These are phyloP conservation scores for Plumapathes pennacea DNA, from an alignment of 92 coral and sea anemone genomes.

Conservation along the genomic window DNA sequence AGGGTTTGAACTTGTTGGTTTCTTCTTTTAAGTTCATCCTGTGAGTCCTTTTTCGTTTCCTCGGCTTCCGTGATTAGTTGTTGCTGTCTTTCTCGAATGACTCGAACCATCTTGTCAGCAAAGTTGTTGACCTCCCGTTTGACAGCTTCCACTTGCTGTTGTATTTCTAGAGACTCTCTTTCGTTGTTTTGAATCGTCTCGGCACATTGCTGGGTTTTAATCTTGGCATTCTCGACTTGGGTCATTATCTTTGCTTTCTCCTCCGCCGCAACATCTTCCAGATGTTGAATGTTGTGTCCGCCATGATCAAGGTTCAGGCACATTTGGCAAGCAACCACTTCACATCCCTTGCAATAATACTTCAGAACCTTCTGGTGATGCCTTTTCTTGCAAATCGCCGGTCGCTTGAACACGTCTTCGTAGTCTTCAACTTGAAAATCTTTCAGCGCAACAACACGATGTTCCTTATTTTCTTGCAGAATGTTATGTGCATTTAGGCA, in stretches of 20 bases:
- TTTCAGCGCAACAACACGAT: slow-evolving; percentile 1
- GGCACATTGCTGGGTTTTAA: too few species aligned
- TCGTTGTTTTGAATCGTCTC: too few species aligned
- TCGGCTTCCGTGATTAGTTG: not conserved
- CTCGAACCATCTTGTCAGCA: not conserved
- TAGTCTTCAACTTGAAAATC: slow-evolving; percentile 4
- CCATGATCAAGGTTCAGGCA: not conserved
- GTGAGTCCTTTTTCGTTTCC: not conserved
- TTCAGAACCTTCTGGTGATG: slow-evolving; percentile 37
- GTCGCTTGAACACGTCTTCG: slow-evolving; percentile 10
- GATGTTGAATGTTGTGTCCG: not conserved
- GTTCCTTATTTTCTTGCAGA: slow-evolving; percentile 2
- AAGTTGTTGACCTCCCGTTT: not conserved
- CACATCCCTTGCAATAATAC: slow-evolving; percentile 22
- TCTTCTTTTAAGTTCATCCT: not conserved
- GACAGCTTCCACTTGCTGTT: not conserved
- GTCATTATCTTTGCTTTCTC: too few species aligned
- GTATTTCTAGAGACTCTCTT: not conserved
- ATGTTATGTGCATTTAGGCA: slow-evolving; percentile 16
- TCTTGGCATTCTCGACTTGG: too few species aligned
- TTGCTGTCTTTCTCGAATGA: slow-evolving; percentile 1
- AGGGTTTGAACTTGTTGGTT: not conserved
- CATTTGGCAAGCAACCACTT: slow-evolving; percentile 10
- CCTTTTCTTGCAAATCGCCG: slow-evolving; percentile 13
- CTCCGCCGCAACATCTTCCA: too few species aligned